Conservation (phyloP, 2,888 invertebrate genomes). For the Agelastica alni region DNA sequence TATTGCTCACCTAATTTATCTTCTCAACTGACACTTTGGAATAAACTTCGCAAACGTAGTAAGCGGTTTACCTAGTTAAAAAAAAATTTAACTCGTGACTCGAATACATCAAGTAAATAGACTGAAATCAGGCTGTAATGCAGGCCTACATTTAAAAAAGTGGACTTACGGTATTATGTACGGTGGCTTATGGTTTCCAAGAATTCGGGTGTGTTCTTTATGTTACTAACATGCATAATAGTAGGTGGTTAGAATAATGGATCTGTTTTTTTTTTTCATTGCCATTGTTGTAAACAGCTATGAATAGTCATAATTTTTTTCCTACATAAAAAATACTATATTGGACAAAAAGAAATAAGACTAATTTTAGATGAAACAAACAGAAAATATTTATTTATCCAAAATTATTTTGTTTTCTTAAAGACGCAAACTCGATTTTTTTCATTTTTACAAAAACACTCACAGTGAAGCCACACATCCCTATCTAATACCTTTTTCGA, state of each 20-base stretch:
- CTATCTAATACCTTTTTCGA: no score
- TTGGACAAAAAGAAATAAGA: no score
- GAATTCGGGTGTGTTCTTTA: slow-evolving; percentile 17
- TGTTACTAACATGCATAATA: background rate
- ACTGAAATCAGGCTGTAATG: slow-evolving; percentile 11
- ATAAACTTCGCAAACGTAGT: slow-evolving; percentile 1
- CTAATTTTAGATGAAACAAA: no score
- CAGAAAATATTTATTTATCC: no score
- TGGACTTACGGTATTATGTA: slow-evolving; percentile 12
- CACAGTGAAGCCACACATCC: no score
- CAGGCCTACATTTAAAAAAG: slow-evolving; percentile 9
- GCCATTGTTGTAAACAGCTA: no score
- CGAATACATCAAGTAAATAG: slow-evolving; percentile 15
- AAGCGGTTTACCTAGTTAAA: slow-evolving; percentile 19
- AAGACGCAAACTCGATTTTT: no score
- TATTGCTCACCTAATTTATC: slow-evolving; percentile 4
- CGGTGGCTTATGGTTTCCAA: slow-evolving; percentile 16
- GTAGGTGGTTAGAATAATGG: slow-evolving; percentile 11
- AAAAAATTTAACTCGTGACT: slow-evolving; percentile 17
- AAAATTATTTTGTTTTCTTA: no score
- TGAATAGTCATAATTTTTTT: no score
- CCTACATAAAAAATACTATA: no score
- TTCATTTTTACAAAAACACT: no score
- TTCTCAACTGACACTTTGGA: background rate
- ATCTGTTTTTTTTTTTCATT: slow-evolving; percentile 4